These are phyloP conservation scores for Dicrostonyx torquatus DNA, from an alignment of 2,797 vertebrate species.

Conservation along the genomic window DNA sequence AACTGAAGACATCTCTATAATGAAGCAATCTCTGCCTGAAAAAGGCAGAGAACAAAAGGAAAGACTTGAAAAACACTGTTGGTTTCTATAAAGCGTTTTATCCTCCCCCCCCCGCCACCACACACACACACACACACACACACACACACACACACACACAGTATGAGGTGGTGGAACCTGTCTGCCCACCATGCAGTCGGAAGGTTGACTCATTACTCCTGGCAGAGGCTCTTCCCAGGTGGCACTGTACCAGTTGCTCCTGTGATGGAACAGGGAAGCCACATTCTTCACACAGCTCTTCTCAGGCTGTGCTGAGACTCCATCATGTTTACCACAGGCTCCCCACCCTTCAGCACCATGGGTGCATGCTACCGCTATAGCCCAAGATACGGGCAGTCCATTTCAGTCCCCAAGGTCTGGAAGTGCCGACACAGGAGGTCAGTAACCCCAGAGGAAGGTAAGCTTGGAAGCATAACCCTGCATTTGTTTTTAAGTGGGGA, in stretches of 20 bases:
- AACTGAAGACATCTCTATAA: constrained; percentile 4
- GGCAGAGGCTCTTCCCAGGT: constrained; percentile 51
- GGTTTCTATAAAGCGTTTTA: constrained; percentile 25
- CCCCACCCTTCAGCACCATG: constrained; percentile 67
- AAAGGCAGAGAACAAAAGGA: constrained; percentile 47
- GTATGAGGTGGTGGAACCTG: constrained; percentile 74
- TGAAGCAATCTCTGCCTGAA: constrained; percentile 8
- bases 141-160: background rate
- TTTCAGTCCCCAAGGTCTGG: constrained; percentile 72
- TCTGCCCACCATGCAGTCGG: constrained; percentile 33
- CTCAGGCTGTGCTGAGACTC: constrained; percentile 20
- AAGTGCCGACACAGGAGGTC: constrained; percentile 75
- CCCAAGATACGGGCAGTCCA: constrained; percentile 45
- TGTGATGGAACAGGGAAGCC: constrained; percentile 51
- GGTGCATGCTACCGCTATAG: constrained; percentile 64
- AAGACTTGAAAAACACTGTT: constrained; percentile 30
- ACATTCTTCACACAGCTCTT: background rate
- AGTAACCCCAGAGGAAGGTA: constrained; percentile 76
- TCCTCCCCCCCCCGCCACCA: background rate
- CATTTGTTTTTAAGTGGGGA: background rate
- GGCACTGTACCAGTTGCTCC: constrained; percentile 36
- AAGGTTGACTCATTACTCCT: constrained; percentile 71
- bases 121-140: too few relatives aligned
- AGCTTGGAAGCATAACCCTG: constrained; percentile 34
- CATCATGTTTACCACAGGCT: constrained; percentile 73